phyloP scores from a whole-genome alignment of 2,888 invertebrate genomes.

The Alloplasta piceator region DNA sequence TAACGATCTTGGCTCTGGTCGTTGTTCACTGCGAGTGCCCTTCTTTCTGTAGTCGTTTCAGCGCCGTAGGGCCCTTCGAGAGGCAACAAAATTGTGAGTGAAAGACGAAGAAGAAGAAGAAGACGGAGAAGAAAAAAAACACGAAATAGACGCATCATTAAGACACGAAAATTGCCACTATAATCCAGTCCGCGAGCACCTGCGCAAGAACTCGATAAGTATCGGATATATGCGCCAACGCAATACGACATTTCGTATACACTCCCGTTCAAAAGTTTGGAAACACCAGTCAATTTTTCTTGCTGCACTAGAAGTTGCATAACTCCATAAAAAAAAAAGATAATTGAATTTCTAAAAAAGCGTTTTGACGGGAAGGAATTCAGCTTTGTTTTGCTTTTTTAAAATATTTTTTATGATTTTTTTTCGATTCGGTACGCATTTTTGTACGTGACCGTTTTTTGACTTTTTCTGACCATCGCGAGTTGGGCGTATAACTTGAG shows the following conservation, averaged over 20 bases:
- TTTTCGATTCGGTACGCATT: too few species aligned
- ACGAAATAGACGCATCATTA: slow-evolving; percentile 61
- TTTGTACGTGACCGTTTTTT: too few species aligned
- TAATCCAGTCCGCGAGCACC: slow-evolving; percentile 32
- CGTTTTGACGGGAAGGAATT: too few species aligned
- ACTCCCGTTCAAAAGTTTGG: too few species aligned
- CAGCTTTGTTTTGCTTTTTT: too few species aligned
- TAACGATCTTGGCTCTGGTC: slow-evolving; percentile 40
- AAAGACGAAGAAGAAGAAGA: slow-evolving; percentile 1
- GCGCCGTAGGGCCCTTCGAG: slow-evolving; percentile 13
- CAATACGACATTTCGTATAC: slow-evolving; percentile 53
- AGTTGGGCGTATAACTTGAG: too few species aligned
- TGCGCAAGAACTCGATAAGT: slow-evolving; percentile 55
- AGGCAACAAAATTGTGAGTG: background rate
- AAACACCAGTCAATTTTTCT: too few species aligned
- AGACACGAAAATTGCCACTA: slow-evolving; percentile 66
- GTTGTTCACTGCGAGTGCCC: slow-evolving; percentile 1
- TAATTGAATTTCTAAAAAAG: too few species aligned
- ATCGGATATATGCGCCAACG: slow-evolving; percentile 51
- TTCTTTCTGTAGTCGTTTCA: slow-evolving; percentile 13
- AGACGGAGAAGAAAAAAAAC: slow-evolving; percentile 1
- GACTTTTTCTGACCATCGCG: too few species aligned
- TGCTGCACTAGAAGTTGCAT: too few species aligned
- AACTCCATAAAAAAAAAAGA: too few species aligned
- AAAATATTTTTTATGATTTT: too few species aligned